Base-by-base conservation (phyloP, 1,140 invertebrate genomes). In the Drosophila asahinai region DNA sequence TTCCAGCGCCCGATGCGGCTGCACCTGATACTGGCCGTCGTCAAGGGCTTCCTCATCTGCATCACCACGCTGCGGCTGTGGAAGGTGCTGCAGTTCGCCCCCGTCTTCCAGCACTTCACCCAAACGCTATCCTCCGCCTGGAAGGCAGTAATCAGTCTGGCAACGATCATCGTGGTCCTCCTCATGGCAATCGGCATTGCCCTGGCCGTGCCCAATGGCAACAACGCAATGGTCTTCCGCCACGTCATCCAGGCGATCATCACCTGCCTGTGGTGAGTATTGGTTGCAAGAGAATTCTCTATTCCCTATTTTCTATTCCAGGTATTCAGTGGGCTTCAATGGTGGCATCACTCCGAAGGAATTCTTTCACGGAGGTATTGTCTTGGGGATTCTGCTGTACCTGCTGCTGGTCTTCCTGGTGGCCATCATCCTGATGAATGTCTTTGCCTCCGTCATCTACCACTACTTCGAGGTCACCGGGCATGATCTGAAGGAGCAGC, bases 61-160 rank as follows among this genome's bases (percentile, higher is more conserved):
- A 5, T 89, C 5, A 77, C 91, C n/a, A 92, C 91, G 0, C 4
- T 92, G 48, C 83, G 91, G 0, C 33, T 92, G 19, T 92, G 91
- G 91, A 89, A 91, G 27, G 74, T 92, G 2, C 54, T 92, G 2
- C 84, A 89, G 54, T 92, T 92, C n/a, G 77, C 91, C 43, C 51
- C 42, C 11, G 75, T 91, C 2, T 92, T 92, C 17, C 73, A 83
- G 49, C 33, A 90, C 15, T 86, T 92, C 36, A 51, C 87, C 2
- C 25, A 11, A 11, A 89, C 91, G 1, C 58, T 92, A 2, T 91
- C 65, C 45, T 14, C 51, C 7, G 87, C 86, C 2, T 74, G 77
- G 55, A 43, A 54, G 2, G 67, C 79, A 0, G n/a, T 91, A n/a
- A 14, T 47, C 11, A 86, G 82, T 22, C 77, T 77, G 0, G 60